Evolutionary conservation across 2,797 vertebrate species (phyloP), one percentile per base, ranked within the genome.

Genomic region (Malurus splendens): DNA sequence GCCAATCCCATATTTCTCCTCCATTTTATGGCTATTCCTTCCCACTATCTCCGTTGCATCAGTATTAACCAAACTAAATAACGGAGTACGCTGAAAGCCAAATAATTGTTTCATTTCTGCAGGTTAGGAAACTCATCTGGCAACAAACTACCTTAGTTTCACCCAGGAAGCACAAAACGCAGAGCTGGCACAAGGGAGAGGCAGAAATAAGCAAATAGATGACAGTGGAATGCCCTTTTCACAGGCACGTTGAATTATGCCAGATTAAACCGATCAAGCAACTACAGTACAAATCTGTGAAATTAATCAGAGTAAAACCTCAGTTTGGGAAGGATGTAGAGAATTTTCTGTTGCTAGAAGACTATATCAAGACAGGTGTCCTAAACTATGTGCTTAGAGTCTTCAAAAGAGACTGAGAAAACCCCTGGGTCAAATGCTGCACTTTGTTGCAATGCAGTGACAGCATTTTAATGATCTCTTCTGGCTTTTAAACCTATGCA

Each of bases 211-310:
- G 48, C 32, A 90, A 36, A 57, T 10, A 55, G 56, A 81, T 62
- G 70, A 86, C 73, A 90, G 36, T 25, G 22, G 42, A 86, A 87
- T 66, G 42, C n/a, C 56, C 55, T 86, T 93, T 87, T 82, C 77
- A 93, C 60, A 89, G 38, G 27, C 44, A 77, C 47, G 18, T 75
- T 92, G 79, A 88, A 59, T 86, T 77, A 82, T n/a, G 11, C 50
- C 87, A 87, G 76, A 74, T 64, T 82, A 92, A 88, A 84, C 23
- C 82, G 48, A 91, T 83, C 67, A 68, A 86, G 56, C 54, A 84
- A 38, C 39, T 71, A 57, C 18, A 25, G 42, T 36, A 77, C 14
- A 80, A 82, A 82, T 71, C 61, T 87, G 30, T 39, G 55, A 86
- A 82, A 90, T 70, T 68, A 87, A 87, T 85, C 78, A 72, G 47